Percentiles rank a stretch among this genome's conserved stretches.
These are phyloP conservation scores for Poecilia picta DNA, from an alignment of 2,797 vertebrate species.

Conservation along the genomic window DNA sequence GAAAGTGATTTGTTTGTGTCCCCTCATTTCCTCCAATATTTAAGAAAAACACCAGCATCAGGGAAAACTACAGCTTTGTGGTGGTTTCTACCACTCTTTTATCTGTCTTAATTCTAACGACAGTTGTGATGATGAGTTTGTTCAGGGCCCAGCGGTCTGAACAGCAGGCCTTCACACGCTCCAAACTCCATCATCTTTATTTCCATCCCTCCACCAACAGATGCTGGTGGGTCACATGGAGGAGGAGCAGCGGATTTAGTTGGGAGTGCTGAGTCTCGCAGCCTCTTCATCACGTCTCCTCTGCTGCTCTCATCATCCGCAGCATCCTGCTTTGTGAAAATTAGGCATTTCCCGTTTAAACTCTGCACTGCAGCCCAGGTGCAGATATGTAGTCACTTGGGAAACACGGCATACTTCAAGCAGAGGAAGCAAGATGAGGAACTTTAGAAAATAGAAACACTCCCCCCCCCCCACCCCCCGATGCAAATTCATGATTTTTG, in stretches of 20 bases:
- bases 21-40: neutral
- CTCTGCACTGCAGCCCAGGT: conserved; percentile 21
- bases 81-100: neutral
- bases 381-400: conserved; percentile 9
- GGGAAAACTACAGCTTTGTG: too few species aligned
- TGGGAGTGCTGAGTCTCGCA: neutral
- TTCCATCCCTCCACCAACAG: conserved; percentile 7
- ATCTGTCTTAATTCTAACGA: neutral
- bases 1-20: neutral
- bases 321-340: conserved; percentile 8
- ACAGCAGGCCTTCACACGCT: neutral
- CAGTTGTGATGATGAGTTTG: neutral
- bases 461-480: too few species aligned
- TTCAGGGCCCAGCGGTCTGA: conserved; percentile 4
- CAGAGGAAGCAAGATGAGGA: conserved; percentile 33
- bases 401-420: neutral
- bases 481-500: conserved; percentile 6
- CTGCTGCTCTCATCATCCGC: conserved; percentile 1
- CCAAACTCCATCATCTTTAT: neutral
- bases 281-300: neutral
- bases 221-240: neutral
- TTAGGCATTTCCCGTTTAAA: conserved; percentile 6
- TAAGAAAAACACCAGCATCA: neutral
- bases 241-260: neutral
- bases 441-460: neutral